Conservation (phyloP, 2,888 invertebrate genomes). For the Agyllia agylla region DNA sequence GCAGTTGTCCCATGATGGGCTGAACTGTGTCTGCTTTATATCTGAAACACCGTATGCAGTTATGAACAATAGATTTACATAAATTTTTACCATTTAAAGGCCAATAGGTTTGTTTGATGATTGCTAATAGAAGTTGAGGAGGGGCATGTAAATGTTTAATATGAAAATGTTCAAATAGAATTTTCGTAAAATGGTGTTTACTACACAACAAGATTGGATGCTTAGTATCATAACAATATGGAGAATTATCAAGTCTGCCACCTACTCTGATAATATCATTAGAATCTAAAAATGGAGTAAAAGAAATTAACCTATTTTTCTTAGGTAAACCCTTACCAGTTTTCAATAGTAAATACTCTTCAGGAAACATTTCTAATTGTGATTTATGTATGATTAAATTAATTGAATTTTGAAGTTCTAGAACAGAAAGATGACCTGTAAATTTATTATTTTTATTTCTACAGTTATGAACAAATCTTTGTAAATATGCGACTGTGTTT, state of each 20-base stretch:
- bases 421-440: not conserved
- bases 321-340: not conserved
- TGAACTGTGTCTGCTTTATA: no score
- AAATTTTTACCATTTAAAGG: no score
- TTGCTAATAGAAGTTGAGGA: slow-evolving; percentile 15
- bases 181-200: slow-evolving; percentile 34
- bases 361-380: not conserved
- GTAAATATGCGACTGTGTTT: slow-evolving; percentile 24
- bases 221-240: slow-evolving; percentile 45
- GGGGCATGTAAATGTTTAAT: not conserved
- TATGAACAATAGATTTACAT: no score
- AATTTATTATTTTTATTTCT: slow-evolving; percentile 28
- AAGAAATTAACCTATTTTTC: slow-evolving; percentile 13
- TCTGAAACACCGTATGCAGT: no score
- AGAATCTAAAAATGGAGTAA: slow-evolving; percentile 62
- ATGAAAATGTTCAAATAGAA: not conserved
- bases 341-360: not conserved
- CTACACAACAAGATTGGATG: slow-evolving; percentile 57
- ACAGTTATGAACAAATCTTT: slow-evolving; percentile 38
- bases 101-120: not conserved
- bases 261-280: slow-evolving; percentile 65
- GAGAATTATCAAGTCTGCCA: slow-evolving; percentile 64
- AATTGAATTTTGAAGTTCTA: slow-evolving; percentile 5
- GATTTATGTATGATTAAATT: not conserved
- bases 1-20: no score